phyloP scores from a whole-genome alignment of 2,888 invertebrate species.

The Lottia gigantea region DNA sequence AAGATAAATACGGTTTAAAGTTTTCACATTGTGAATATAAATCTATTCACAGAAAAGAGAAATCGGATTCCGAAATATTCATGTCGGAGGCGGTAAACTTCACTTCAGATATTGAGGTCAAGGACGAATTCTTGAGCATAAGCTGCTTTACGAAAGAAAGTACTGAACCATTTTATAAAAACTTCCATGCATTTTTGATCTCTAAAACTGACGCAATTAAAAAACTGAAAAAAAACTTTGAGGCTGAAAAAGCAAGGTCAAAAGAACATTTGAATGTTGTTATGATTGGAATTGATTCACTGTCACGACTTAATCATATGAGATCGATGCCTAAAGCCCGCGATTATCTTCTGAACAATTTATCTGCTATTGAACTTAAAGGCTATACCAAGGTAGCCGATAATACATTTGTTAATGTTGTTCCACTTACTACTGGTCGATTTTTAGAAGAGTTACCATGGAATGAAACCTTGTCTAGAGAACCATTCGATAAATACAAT shows the following conservation, averaged over 20 bases:
- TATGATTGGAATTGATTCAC: conserved; percentile 79
- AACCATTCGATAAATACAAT: conserved; percentile 77
- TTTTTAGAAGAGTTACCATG: conserved; percentile 47
- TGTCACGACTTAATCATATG: conserved; percentile 86
- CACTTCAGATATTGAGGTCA: conserved; percentile 30
- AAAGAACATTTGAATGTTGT: neutral
- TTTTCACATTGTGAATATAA: conserved; percentile 56
- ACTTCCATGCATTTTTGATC: conserved; percentile 58
- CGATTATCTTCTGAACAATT: conserved; percentile 73
- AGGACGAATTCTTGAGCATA: conserved; percentile 56
- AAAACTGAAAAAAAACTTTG: conserved; percentile 24
- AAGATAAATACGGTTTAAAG: conserved; percentile 35
- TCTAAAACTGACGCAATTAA: conserved; percentile 40
- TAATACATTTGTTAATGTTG: conserved; percentile 91
- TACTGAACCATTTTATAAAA: conserved; percentile 15
- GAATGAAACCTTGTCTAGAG: conserved; percentile 66
- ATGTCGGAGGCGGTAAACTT: conserved; percentile 28
- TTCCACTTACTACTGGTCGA: conserved; percentile 81
- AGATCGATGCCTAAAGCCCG: conserved; percentile 81
- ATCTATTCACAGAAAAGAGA: conserved; percentile 43
- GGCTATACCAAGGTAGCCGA: conserved; percentile 95
- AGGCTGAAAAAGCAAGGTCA: conserved; percentile 25
- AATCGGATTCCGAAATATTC: conserved; percentile 34
- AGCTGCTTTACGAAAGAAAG: conserved; percentile 45
- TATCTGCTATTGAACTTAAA: conserved; percentile 80